Evolutionary conservation across 1,140 invertebrate species (phyloP), one percentile per base, ranked within the genome.

Genomic region (Drosophila leontia): DNA sequence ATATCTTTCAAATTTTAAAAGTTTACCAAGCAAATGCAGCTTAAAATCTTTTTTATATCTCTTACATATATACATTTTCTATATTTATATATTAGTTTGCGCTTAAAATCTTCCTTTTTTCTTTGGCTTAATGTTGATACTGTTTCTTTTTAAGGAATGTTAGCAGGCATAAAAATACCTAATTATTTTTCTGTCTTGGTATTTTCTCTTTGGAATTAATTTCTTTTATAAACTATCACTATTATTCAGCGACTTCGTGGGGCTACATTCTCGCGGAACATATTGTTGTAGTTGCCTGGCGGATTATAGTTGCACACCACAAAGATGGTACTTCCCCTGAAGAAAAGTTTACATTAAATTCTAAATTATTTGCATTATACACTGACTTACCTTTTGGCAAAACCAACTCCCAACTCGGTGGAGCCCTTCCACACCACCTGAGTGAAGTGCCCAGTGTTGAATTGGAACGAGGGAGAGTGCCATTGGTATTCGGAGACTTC

Each of bases 341-440:
- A 50, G 9, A 29, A 39, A 45, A 47, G 32, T 26, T 7, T n/a
- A 32, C n/a, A 47, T n/a, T 19, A 41, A 26, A 47, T 17, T 34
- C 1, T 7, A 35, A 15, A 23, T 0, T 0, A 23, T n/a, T n/a
- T 0, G 6, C 6, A 13, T 15, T 12, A 4, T n/a, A 17, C n/a
- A n/a, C 5, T n/a, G 29, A 13, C 67, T 57, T 55, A 92, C 91
- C 67, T 94, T 74, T 94, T 95, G 0, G 96, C 95, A 76, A 95
- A 93, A 4, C 96, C 96, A 11, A 97, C 95, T 2, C 97, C 97
- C 79, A 97, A 85, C 78, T 96, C 94, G 39, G 91, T 94, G 2
- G 94, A 95, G 3, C 92, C 93, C 75, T 95, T 96, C 97, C 97
- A 97, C 3, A 97, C 93, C 3, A 96, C 94, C 93, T 96, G 95